These are phyloP conservation scores for Noctua janthe DNA, from an alignment of 2,888 invertebrate genomes.

Conservation along the genomic window DNA sequence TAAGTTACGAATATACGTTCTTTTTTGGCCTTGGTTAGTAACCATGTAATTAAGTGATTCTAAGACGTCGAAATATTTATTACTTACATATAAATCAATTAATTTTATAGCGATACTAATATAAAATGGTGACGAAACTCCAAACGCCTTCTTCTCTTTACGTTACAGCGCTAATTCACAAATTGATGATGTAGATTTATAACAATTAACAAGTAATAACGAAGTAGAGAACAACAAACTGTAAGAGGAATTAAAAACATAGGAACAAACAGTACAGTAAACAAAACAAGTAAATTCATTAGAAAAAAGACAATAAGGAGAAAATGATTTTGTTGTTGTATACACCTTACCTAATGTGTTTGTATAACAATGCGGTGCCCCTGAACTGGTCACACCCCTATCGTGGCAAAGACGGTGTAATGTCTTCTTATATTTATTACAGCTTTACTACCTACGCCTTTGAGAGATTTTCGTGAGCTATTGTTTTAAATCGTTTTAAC, in stretches of 20 bases:
- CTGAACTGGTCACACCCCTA: conserved; percentile 36
- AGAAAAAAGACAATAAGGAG: not conserved
- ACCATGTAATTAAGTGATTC: conserved; percentile 49
- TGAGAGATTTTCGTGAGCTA: conserved; percentile 7
- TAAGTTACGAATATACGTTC: conserved; percentile 13
- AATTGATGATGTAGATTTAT: conserved; percentile 7
- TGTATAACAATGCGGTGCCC: conserved; percentile 7
- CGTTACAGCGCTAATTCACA: conserved; percentile 1
- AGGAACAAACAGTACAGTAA: not conserved
- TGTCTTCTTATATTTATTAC: not conserved
- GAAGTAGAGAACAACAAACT: not conserved
- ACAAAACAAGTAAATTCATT: conserved; percentile 6
- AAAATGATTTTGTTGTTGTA: not conserved
- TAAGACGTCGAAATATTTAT: conserved; percentile 46
- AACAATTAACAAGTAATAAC: not conserved
- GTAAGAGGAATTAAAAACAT: conserved; percentile 4
- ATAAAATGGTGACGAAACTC: conserved; percentile 27
- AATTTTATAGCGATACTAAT: conserved; percentile 34
- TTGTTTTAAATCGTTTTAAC: conserved; percentile 12
- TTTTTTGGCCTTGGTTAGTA: conserved; percentile 45
- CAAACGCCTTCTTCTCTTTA: not conserved
- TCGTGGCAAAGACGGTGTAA: not conserved
- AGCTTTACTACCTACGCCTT: conserved; percentile 6
- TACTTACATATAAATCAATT: conserved; percentile 39
- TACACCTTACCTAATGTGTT: not conserved